phyloP scores from a whole-genome alignment of 2,113 vertebrate genomes.

The Trichechus manatus region DNA sequence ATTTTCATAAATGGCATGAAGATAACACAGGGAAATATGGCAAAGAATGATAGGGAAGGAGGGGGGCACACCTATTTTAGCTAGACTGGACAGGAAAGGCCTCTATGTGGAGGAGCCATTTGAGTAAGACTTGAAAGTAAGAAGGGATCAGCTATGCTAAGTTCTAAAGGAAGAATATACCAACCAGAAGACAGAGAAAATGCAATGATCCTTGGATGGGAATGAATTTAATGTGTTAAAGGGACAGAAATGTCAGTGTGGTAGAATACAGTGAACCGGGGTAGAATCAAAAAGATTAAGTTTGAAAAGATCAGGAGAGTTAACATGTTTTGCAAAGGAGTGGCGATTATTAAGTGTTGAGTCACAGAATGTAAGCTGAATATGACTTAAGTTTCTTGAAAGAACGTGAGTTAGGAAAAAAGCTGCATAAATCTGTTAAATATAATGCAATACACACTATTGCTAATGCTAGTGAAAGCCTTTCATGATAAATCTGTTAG shows the following conservation, averaged over 20 bases:
- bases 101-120: neutral
- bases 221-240: neutral
- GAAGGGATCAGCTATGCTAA: neutral
- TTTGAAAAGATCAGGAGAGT: neutral
- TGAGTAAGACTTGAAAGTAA: neutral
- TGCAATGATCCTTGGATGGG: neutral
- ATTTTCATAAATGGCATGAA: neutral
- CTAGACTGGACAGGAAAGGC: neutral
- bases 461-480: neutral
- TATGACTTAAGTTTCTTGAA: neutral
- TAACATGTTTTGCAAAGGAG: neutral
- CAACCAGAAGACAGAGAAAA: conserved; percentile 1
- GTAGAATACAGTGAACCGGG: neutral
- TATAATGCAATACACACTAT: neutral
- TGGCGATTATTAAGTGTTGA: too few species aligned
- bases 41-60: neutral
- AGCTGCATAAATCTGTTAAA: neutral
- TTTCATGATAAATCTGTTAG: neutral
- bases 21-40: neutral
- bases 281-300: neutral
- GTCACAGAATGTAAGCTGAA: neutral
- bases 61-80: neutral
- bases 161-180: conserved; percentile 14
- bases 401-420: neutral
- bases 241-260: neutral